phyloP scores from a whole-genome alignment of 2,888 invertebrate species.

The Automeris io region DNA sequence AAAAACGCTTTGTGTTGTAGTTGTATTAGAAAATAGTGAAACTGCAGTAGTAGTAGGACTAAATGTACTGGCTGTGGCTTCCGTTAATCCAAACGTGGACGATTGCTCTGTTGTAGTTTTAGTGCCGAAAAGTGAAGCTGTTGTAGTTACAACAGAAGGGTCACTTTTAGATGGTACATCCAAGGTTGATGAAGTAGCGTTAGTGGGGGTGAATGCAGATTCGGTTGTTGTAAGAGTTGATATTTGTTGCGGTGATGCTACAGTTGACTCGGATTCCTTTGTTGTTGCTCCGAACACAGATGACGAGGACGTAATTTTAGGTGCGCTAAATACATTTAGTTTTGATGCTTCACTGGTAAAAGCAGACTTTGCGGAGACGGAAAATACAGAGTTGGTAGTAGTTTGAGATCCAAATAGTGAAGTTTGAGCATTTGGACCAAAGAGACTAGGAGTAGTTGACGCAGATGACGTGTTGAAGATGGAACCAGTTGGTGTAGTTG shows the following conservation, averaged over 20 bases:
- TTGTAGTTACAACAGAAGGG: conserved; percentile 33
- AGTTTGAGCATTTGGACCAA: conserved; percentile 16
- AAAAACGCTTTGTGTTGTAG: conserved; percentile 24
- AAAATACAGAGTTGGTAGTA: conserved; percentile 21
- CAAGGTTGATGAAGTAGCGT: conserved; percentile 26
- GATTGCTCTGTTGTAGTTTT: conserved; percentile 22
- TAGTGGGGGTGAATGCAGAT: conserved; percentile 22
- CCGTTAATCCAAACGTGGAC: conserved; percentile 22
- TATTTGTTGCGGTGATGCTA: conserved; percentile 11
- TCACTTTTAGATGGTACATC: conserved; percentile 26
- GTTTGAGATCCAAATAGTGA: conserved; percentile 29
- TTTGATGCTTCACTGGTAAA: conserved; percentile 20
- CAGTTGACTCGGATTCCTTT: conserved; percentile 12
- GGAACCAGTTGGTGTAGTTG: conserved; percentile 19
- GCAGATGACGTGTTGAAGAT: conserved; percentile 21
- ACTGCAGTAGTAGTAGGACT: conserved; percentile 16
- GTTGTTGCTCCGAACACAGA: conserved; percentile 23
- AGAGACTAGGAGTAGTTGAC: conserved; percentile 14
- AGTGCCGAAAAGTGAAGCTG: conserved; percentile 24
- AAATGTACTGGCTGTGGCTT: conserved; percentile 14
- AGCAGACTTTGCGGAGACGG: conserved; percentile 18
- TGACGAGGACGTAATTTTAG: conserved; percentile 25
- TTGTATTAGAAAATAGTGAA: conserved; percentile 24
- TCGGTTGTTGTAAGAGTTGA: conserved; percentile 22
- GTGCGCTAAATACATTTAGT: conserved; percentile 26